Base-by-base conservation (phyloP, 2,797 vertebrate genomes). In the Molothrus aeneus region DNA sequence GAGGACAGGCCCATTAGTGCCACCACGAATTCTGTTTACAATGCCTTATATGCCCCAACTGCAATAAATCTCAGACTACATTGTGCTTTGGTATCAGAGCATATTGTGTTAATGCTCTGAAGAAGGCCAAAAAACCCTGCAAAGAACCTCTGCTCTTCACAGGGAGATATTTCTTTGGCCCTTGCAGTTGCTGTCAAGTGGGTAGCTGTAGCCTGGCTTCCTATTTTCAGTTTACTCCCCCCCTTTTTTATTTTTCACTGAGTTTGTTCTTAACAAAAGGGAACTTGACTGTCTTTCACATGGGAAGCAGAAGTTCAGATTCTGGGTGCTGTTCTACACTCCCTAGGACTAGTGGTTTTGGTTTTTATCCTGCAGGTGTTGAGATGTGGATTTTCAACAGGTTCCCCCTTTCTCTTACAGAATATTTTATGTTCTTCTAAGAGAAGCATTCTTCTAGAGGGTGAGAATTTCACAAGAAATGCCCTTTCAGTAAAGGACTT, bases 41-140 rank as follows among this genome's bases (percentile, higher is more conserved):
- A 4, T 63, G 22, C 3, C 4, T 80, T 91, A 21, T 42, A 25
- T 25, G 28, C 3, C 9, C 7, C 18, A 48, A 1, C 4, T 78
- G 26, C 24, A 80, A 31, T 84, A 65, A 74, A 68, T 61, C 21
- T 83, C 29, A 61, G 34, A 32, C 11, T 42, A 17, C 5, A 0
- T 10, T 54, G 21, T 43, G 32, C 24, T 75, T 71, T 72, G 60
- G 11, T 13, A 80, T 72, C 26, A 12, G 38, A n/a, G 8, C 2
- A 1, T 65, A 10, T 20, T 57, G 6, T 47, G 56, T 29, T 53
- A 38, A 28, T 75, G 17, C 3, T 69, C 29, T 32, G 50, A 80
- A 56, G 59, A 59, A 48, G 25, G 18, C 20, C 0, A 43, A 54
- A 88, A 54, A 13, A 0, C 0, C 7, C 1, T 17, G 0, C n/a